Evolutionary conservation across 2,113 vertebrate genomes (phyloP), one percentile per base, ranked within the genome.

Genomic region (Lipotes vexillifer): DNA sequence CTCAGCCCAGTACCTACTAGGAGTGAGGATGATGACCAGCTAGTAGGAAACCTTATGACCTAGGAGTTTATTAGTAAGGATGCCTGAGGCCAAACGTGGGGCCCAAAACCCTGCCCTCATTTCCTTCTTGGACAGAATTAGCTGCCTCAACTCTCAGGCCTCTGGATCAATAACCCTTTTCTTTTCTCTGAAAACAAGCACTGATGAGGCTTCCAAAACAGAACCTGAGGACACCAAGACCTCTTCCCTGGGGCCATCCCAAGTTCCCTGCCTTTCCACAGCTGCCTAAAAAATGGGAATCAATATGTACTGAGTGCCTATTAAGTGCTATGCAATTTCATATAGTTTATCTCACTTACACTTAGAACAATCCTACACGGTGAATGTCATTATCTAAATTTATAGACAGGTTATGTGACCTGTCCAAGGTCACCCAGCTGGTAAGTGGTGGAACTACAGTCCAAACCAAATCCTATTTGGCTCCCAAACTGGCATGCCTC

Each of bases 21-120:
- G 59, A 0, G 0, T 0, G 0, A 68, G 66, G 15, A 68, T 6
- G n/a, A 33, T 15, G 41, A 80, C 29, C 7, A 17, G 36, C 21
- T 55, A 13, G 59, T 44, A 49, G 1, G 46, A 84, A 81, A 92
- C 3, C 41, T 44, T 11, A 2, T 21, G 49, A 65, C 59, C 14
- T 44, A 29, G 7, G 29, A 63, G 82, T 84, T 88, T 66, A 75
- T 74, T 80, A 80, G 61, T 41, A 49, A 63, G 38, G 59, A 63
- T 25, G 72, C 57, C 80, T 46, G 59, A 96, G 78, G 84, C 55
- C 90, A 87, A 3, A 15, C 1, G 0, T 27, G 41, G 29, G 29
- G 14, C 15, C 25, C 13, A n/a, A 72, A 95, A 52, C 63, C 2
- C 36, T 52, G 68, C 57, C 57, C 33, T 95, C 8, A 8, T 83